These are phyloP conservation scores for Troglohyphantes excavatus DNA, from an alignment of 2,888 invertebrate species.

Conservation along the genomic window DNA sequence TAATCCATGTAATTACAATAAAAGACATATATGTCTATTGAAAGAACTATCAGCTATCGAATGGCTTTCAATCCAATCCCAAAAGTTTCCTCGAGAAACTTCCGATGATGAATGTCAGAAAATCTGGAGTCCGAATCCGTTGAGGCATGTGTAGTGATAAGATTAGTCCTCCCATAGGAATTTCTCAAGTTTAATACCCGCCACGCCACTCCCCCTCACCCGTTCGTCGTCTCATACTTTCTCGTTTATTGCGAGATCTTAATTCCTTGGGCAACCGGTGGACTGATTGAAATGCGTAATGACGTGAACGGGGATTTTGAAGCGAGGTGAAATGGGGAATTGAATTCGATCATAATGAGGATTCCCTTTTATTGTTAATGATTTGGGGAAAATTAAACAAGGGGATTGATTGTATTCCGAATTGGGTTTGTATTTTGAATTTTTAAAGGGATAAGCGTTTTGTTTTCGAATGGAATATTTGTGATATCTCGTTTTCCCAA, in stretches of 20 bases:
- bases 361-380: not conserved
- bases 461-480: too few species aligned
- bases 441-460: too few species aligned
- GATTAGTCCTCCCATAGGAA: slow-evolving; percentile 6
- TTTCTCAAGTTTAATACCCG: slow-evolving; percentile 20
- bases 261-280: slow-evolving; percentile 10
- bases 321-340: not conserved
- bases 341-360: not conserved
- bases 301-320: slow-evolving; percentile 1
- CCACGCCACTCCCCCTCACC: not conserved
- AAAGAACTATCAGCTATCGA: too few species aligned
- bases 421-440: too few species aligned
- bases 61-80: too few species aligned
- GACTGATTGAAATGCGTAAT: slow-evolving; percentile 4
- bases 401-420: too few species aligned
- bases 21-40: too few species aligned
- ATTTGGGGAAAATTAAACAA: too few species aligned
- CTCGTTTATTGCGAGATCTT: slow-evolving; percentile 32
- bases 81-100: too few species aligned
- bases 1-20: too few species aligned
- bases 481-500: too few species aligned
- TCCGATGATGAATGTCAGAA: slow-evolving; percentile 26
- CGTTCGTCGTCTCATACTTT: slow-evolving; percentile 24
- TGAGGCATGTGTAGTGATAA: slow-evolving; percentile 31
- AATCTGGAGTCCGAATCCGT: slow-evolving; percentile 12